Evolutionary conservation across 2,888 invertebrate species (phyloP).

Genomic region (Noctuana brunneofusca): DNA sequence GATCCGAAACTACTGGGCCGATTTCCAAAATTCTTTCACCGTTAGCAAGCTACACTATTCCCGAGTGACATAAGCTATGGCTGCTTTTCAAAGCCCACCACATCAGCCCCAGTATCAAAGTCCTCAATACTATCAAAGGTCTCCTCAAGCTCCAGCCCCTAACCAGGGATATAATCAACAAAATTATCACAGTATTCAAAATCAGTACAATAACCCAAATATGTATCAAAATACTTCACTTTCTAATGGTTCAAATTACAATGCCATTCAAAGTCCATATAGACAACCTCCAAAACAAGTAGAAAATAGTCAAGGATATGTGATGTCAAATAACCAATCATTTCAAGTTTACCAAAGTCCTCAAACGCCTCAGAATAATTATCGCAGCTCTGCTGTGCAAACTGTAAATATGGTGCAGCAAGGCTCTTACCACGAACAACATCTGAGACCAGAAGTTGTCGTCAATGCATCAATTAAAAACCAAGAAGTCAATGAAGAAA

Average conservation of each 20-base stretch:
- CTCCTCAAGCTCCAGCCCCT: constrained; percentile 54
- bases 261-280: constrained; percentile 63
- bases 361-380: constrained; percentile 59
- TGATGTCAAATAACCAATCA: constrained; percentile 53
- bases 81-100: constrained; percentile 69
- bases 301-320: constrained; percentile 58
- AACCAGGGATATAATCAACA: constrained; percentile 64
- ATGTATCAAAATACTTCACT: constrained; percentile 57
- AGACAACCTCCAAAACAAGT: constrained; percentile 63
- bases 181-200: constrained; percentile 61
- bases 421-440: constrained; percentile 52
- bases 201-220: constrained; percentile 62
- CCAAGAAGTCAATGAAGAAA: constrained; percentile 52
- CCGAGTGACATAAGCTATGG: no score
- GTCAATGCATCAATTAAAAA: constrained; percentile 45
- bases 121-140: constrained; percentile 69
- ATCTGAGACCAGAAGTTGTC: constrained; percentile 51
- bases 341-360: constrained; percentile 78
- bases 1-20: no score
- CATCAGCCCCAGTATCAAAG: constrained; percentile 73
- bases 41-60: no score
- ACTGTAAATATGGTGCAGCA: constrained; percentile 49
- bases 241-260: constrained; percentile 60
- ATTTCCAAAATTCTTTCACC: no score
- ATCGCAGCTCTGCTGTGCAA: constrained; percentile 51